These are phyloP conservation scores for Drosophila nikananu DNA, from an alignment of 1,140 invertebrate genomes.

Conservation along the genomic window DNA sequence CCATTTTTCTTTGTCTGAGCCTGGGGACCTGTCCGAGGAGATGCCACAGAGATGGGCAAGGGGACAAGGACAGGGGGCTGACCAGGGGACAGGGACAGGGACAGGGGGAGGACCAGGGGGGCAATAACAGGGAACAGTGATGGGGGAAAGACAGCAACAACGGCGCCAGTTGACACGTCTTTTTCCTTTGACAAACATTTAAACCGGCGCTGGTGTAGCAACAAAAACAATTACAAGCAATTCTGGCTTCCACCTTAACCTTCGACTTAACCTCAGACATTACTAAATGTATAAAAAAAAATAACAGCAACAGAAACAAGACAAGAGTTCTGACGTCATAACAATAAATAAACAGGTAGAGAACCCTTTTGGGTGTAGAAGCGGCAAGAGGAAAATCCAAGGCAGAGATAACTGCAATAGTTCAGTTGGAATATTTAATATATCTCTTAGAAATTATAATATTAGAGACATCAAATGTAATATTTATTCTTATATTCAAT, in stretches of 20 bases:
- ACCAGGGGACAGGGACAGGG: background rate
- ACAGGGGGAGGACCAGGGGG: background rate
- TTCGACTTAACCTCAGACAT: conserved; percentile 24
- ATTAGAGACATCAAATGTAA: too few species aligned
- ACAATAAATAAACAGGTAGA: conserved; percentile 65
- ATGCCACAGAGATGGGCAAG: background rate
- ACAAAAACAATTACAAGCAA: conserved; percentile 73
- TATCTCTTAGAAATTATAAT: too few species aligned
- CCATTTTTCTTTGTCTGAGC: conserved; percentile 72
- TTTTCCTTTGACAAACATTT: conserved; percentile 77
- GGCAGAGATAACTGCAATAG: too few species aligned
- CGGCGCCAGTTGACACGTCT: conserved; percentile 71
- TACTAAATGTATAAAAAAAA: conserved; percentile 9
- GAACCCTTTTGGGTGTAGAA: too few species aligned
- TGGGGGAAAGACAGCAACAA: conserved; percentile 32
- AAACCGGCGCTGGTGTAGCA: conserved; percentile 54
- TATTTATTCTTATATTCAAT: background rate
- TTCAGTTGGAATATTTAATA: background rate
- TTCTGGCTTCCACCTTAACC: conserved; percentile 56
- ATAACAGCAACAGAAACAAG: background rate
- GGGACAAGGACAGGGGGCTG: background rate
- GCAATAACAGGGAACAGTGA: background rate
- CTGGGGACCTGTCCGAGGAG: conserved; percentile 36
- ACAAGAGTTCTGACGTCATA: conserved; percentile 58
- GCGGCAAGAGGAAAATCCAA: background rate